These are phyloP conservation scores for Plemyria rubiginata DNA, from an alignment of 2,888 invertebrate species.

Conservation along the genomic window DNA sequence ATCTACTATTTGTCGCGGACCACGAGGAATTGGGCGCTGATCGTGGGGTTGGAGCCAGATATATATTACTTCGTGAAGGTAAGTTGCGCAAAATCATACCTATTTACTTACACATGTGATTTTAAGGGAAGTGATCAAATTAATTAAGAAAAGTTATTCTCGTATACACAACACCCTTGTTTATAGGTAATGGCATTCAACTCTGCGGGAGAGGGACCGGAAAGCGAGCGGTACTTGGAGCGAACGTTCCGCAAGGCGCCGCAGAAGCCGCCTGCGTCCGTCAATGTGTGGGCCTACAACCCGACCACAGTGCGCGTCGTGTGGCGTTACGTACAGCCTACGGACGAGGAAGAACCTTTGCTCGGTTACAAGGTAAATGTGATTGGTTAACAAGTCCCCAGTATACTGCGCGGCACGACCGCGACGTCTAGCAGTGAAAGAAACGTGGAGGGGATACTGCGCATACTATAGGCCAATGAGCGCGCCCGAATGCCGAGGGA, in stretches of 20 bases:
- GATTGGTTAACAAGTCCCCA: not conserved
- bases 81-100: constrained; percentile 28
- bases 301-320: constrained; percentile 94
- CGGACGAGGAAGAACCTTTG: constrained; percentile 96
- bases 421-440: too few relatives aligned
- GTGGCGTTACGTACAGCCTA: constrained; percentile 97
- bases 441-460: too few relatives aligned
- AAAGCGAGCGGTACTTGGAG: constrained; percentile 95
- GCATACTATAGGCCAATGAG: too few relatives aligned
- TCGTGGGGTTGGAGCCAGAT: constrained; percentile 96
- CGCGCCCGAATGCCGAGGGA: too few relatives aligned
- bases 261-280: constrained; percentile 97
- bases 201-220: constrained; percentile 97
- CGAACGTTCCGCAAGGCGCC: constrained; percentile 96
- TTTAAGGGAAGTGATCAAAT: too few relatives aligned
- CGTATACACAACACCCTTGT: not conserved
- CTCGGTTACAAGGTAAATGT: constrained; percentile 95
- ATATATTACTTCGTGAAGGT: constrained; percentile 96
- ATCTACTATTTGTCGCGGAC: constrained; percentile 94
- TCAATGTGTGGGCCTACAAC: constrained; percentile 92
- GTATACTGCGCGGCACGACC: too few relatives aligned
- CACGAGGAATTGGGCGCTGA: constrained; percentile 93
- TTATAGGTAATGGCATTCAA: constrained; percentile 95
- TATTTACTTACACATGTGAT: not conserved
- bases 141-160: too few relatives aligned